phyloP scores from a whole-genome alignment of 2,113 vertebrate genomes.

The Acanthisitta chloris region DNA sequence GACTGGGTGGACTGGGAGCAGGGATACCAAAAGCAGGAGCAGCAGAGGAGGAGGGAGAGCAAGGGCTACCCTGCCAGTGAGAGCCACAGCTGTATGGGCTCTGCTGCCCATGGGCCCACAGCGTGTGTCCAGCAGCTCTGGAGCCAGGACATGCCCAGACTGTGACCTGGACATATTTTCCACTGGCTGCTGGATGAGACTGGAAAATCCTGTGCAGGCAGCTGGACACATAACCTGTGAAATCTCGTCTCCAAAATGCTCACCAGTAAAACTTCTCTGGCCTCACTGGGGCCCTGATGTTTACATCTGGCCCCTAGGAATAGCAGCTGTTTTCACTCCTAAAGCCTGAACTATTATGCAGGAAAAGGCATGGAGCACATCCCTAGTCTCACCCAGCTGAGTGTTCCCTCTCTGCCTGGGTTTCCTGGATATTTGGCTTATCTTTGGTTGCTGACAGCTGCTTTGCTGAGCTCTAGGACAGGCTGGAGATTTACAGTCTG shows the following conservation, averaged over 20 bases:
- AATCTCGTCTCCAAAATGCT: not conserved
- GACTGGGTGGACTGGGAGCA: not conserved
- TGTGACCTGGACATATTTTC: not conserved
- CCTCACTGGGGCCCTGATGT: not conserved
- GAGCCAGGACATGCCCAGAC: not conserved
- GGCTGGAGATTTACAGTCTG: not conserved
- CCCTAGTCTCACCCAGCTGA: not conserved
- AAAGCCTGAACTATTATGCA: not conserved
- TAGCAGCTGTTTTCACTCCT: not conserved
- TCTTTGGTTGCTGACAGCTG: not conserved
- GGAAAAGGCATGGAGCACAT: not conserved
- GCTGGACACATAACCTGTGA: not conserved
- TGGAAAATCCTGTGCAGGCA: not conserved
- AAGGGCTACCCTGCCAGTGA: not conserved
- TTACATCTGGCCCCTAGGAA: not conserved
- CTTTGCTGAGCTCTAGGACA: not conserved
- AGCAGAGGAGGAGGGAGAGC: not conserved
- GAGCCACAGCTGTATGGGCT: no score
- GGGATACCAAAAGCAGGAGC: not conserved
- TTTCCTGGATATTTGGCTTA: not conserved
- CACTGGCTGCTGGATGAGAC: not conserved
- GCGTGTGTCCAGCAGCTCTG: not conserved
- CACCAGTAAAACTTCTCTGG: not conserved
- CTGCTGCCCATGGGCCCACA: not conserved
- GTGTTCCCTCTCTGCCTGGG: not conserved